These are phyloP conservation scores for Eristalis intricaria DNA, from an alignment of 2,888 invertebrate genomes.

Conservation along the genomic window DNA sequence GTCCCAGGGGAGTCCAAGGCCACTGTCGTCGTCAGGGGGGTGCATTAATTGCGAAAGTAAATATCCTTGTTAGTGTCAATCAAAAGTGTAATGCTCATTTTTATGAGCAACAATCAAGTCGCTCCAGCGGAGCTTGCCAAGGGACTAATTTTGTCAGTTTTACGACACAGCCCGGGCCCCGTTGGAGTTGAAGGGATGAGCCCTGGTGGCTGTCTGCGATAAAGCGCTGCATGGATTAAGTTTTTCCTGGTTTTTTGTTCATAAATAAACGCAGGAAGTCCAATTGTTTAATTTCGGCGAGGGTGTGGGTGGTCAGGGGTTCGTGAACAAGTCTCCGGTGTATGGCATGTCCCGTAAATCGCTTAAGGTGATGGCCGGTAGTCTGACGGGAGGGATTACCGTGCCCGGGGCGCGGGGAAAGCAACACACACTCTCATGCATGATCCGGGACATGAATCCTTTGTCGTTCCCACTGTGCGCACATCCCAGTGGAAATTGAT, in stretches of 20 bases:
- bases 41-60: conserved; percentile 47
- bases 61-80: conserved; percentile 52
- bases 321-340: neutral
- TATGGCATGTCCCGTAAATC: neutral
- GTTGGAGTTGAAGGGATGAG: neutral
- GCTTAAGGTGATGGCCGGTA: neutral
- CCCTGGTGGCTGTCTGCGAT: neutral
- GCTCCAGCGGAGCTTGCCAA: neutral
- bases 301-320: neutral
- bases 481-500: conserved; percentile 7
- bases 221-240: neutral
- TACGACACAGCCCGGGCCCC: neutral
- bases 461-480: neutral
- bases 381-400: neutral
- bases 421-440: neutral
- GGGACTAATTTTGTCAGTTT: conserved; percentile 1
- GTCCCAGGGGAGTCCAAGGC: neutral
- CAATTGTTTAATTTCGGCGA: neutral
- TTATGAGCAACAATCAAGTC: neutral
- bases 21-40: neutral
- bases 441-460: neutral
- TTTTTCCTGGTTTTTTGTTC: neutral
- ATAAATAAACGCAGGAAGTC: neutral
- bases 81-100: conserved; percentile 26
- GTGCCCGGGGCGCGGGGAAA: neutral